phyloP scores from a whole-genome alignment of 2,797 vertebrate genomes.

The Pangasius krempfi region DNA sequence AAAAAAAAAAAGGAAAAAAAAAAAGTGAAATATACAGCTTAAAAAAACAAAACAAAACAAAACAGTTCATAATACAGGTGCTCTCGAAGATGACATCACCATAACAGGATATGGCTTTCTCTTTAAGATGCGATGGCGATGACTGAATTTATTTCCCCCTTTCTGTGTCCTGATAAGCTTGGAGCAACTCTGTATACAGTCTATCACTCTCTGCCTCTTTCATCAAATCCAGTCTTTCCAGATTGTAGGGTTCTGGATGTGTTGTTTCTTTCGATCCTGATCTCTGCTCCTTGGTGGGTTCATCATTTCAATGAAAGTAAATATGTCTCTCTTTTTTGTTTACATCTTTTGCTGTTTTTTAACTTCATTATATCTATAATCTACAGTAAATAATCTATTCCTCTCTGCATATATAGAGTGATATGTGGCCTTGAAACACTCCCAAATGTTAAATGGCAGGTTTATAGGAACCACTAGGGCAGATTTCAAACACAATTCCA shows the following conservation, averaged over 20 bases:
- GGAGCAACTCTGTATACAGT: conserved; percentile 19
- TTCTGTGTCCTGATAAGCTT: conserved; percentile 19
- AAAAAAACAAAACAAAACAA: conserved; percentile 22
- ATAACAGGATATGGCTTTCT: conserved; percentile 50
- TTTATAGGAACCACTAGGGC: background rate
- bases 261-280: conserved; percentile 11
- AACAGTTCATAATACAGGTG: conserved; percentile 13
- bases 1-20: background rate
- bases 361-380: conserved; percentile 4
- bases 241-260: background rate
- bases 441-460: background rate
- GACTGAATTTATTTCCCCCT: conserved; percentile 18
- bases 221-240: background rate
- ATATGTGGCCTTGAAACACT: background rate
- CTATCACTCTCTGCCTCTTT: background rate
- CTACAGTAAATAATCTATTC: conserved; percentile 24
- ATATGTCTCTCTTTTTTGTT: background rate
- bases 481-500: conserved; percentile 1
- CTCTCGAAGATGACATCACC: conserved; percentile 63
- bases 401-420: conserved; percentile 12
- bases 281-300: background rate
- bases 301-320: background rate
- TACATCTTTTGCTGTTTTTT: background rate
- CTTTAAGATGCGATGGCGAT: conserved; percentile 49
- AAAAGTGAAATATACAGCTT: conserved; percentile 10